Evolutionary conservation across 1,140 invertebrate species (phyloP).

Genomic region (Zaprionus davidi): DNA sequence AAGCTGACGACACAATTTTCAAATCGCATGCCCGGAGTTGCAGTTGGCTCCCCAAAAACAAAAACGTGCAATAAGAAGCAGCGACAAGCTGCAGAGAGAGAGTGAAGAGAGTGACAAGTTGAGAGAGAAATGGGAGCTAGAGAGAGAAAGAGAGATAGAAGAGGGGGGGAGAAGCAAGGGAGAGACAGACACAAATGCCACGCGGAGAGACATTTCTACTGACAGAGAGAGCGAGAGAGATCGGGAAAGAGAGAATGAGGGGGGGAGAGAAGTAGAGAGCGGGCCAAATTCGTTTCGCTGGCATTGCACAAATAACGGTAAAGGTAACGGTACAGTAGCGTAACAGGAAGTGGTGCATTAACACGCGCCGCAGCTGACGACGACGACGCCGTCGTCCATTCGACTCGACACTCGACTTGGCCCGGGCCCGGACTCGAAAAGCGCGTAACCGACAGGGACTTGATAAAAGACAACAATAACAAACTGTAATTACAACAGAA

Average conservation of each 20-base stretch:
- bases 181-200: constrained; percentile 27
- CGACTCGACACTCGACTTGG: constrained; percentile 21
- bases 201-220: constrained; percentile 15
- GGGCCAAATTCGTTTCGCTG: constrained; percentile 51
- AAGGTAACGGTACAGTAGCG: constrained; percentile 74
- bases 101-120: neutral
- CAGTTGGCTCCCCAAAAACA: constrained; percentile 49
- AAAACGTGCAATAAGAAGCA: constrained; percentile 16
- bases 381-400: constrained; percentile 23
- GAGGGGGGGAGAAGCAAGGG: neutral
- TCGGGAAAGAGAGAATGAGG: constrained; percentile 12
- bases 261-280: constrained; percentile 13
- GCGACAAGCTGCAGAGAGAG: constrained; percentile 13
- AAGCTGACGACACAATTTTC: constrained; percentile 80
- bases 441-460: constrained; percentile 28
- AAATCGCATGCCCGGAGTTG: constrained; percentile 78
- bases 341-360: constrained; percentile 84
- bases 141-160: neutral
- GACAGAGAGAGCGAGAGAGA: constrained; percentile 8
- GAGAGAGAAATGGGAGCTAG: neutral
- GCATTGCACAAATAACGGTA: constrained; percentile 71
- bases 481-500: constrained; percentile 13
- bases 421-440: constrained; percentile 49
- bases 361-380: constrained; percentile 67
- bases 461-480: constrained; percentile 27